Percentiles rank a stretch among this genome's conserved stretches.
These are phyloP conservation scores for Dermochelys coriacea DNA, from an alignment of 2,797 vertebrate genomes.

Conservation along the genomic window DNA sequence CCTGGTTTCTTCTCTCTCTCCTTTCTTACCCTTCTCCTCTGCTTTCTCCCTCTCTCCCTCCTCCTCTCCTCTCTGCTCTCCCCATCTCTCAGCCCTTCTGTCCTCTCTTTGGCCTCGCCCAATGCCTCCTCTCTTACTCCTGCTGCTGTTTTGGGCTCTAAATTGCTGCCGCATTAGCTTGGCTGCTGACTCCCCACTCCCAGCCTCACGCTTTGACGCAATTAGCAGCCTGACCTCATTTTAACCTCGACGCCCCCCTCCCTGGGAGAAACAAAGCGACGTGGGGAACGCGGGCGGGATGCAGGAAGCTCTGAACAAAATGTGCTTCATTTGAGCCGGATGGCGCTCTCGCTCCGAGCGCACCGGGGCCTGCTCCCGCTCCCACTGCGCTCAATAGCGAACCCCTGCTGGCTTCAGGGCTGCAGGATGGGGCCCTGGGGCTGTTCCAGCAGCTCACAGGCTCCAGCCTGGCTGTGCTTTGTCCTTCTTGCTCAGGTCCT, in stretches of 20 bases:
- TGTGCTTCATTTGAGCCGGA: constrained; percentile 55
- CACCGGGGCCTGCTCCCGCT: neutral
- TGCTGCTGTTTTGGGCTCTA: neutral
- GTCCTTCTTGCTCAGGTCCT: neutral
- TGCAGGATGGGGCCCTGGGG: neutral
- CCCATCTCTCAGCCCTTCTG: too few relatives aligned
- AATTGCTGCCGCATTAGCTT: rapidly evolving
- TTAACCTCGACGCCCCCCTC: constrained; percentile 3
- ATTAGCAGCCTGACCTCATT: constrained; percentile 20
- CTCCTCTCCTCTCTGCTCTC: neutral
- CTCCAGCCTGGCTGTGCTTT: neutral
- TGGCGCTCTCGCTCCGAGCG: rapidly evolving
- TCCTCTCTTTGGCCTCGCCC: neutral
- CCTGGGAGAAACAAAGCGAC: neutral
- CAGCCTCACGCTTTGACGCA: neutral
- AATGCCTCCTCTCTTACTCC: neutral
- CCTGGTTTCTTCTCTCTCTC: neutral
- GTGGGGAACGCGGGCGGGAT: constrained; percentile 31
- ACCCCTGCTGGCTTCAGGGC: neutral
- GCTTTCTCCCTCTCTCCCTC: neutral
- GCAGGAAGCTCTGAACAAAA: constrained; percentile 60
- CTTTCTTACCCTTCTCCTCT: neutral
- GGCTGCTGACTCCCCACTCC: neutral
- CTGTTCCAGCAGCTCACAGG: neutral
- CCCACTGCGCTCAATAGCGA: neutral